A percentile compares a stretch with the other conserved stretches of the same genome.
Evolutionary conservation across 1,140 invertebrate genomes (phyloP).

Genomic region (Mya arenaria): DNA sequence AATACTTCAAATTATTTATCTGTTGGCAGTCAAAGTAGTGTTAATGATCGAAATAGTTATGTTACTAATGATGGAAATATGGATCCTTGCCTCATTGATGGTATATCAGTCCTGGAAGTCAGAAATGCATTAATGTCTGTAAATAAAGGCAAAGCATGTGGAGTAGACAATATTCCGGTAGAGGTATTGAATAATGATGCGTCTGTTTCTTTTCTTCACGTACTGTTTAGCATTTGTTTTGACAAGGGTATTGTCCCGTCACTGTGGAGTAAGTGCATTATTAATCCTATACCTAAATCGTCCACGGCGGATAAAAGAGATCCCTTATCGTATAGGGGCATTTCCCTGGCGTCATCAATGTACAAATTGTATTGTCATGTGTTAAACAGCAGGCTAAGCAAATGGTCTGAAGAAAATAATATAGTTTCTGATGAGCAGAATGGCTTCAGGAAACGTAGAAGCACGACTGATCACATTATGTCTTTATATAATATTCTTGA

Average conservation of each 20-base stretch:
- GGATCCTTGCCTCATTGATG: background rate
- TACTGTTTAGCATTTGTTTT: conserved; percentile 37
- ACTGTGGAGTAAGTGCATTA: conserved; percentile 14
- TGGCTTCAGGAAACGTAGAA: conserved; percentile 10
- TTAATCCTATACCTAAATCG: conserved; percentile 29
- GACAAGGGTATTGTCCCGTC: conserved; percentile 1
- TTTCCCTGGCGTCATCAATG: background rate
- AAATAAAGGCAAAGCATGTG: conserved; percentile 27
- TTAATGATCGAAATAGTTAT: background rate
- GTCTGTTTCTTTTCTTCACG: background rate
- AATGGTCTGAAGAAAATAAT: conserved; percentile 14
- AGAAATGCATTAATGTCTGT: background rate
- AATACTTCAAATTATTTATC: background rate
- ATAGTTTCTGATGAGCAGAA: conserved; percentile 19
- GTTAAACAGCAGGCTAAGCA: conserved; percentile 4
- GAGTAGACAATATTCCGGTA: conserved; percentile 20
- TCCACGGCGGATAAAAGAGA: conserved; percentile 1
- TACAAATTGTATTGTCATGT: conserved; percentile 27
- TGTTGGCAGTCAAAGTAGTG: background rate
- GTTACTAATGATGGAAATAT: too few relatives aligned
- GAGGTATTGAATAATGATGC: conserved; percentile 26
- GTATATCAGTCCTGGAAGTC: conserved; percentile 19
- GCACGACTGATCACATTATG: conserved; percentile 19
- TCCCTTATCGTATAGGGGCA: conserved; percentile 13
- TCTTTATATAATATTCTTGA: conserved; percentile 11